phyloP scores from a whole-genome alignment of 2,797 vertebrate species.

The Pelodytes ibericus region DNA sequence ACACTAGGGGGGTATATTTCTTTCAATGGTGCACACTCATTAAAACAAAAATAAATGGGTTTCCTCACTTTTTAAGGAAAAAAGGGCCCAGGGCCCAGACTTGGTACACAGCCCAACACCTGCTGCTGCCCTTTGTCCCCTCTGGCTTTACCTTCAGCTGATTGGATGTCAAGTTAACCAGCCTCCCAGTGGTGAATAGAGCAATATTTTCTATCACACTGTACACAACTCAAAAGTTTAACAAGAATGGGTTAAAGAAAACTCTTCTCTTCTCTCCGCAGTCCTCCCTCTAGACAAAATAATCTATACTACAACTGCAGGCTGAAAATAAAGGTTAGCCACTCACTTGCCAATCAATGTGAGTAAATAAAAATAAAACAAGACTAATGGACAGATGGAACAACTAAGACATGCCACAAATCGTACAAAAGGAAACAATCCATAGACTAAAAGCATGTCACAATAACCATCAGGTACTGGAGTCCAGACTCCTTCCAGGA shows the following conservation, averaged over 20 bases:
- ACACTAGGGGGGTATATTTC: too few relatives aligned
- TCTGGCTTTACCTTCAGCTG: too few relatives aligned
- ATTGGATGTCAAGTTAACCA: too few relatives aligned
- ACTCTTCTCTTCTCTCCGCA: background rate
- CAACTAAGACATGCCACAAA: background rate
- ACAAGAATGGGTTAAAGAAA: background rate
- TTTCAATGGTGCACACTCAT: too few relatives aligned
- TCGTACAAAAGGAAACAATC: background rate
- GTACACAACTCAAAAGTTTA: too few relatives aligned
- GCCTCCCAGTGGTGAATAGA: too few relatives aligned
- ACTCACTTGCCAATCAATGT: background rate
- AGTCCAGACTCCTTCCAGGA: background rate
- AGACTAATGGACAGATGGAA: background rate
- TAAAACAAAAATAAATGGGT: too few relatives aligned
- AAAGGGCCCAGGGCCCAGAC: too few relatives aligned
- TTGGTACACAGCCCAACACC: too few relatives aligned
- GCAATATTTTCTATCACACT: too few relatives aligned
- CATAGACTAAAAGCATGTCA: background rate
- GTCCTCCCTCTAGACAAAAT: background rate
- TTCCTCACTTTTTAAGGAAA: too few relatives aligned
- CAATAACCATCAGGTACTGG: background rate
- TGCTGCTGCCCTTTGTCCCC: too few relatives aligned
- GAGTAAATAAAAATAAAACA: conserved; percentile 1
- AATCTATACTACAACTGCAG: background rate
- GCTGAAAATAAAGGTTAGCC: conserved; percentile 7